Evolutionary conservation across 2,797 vertebrate genomes (phyloP), one percentile per base, ranked within the genome.

Genomic region (Salmo trutta): DNA sequence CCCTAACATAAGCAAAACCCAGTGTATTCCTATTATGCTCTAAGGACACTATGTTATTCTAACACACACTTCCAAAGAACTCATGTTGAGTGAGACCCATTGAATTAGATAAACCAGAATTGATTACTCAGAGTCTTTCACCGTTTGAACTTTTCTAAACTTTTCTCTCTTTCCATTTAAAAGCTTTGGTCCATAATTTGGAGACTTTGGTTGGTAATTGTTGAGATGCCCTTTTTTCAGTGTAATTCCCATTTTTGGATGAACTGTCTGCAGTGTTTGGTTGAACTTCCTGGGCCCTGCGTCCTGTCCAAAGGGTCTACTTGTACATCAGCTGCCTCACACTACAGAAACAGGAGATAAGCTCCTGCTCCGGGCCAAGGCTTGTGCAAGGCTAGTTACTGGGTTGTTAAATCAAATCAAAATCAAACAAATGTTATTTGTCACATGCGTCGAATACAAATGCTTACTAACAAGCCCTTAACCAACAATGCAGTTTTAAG

Each of bases 41-140:
- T 76, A 79, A 91, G 86, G 84, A 86, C 73, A 0, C 64, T 70
- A 86, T 1, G 65, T 84, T 77, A 81, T 86, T 88, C 83, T 88
- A 77, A 79, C 75, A 83, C 71, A 79, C 79, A 33, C 21, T 79
- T 86, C 76, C 73, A 75, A 81, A 73, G 80, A 71, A 79, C 82
- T 88, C 77, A 73, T 84, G 84, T 83, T 74, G 85, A 81, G 79
- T 80, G 76, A 80, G 66, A 71, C 81, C 81, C 74, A 54, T 82
- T 81, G 83, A 90, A 89, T 83, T 86, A 19, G 84, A 90, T 88
- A 85, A 47, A 85, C 79, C 76, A 70, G 78, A 89, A 91, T 75
- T 82, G 82, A 86, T 72, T 66, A 86, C 81, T 78, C 59, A 52
- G 76, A 75, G 80, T 69, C 83, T 88, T 85, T 79, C 70, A 62